Base-by-base conservation (phyloP, 2,797 vertebrate genomes). In the Mormyrus proboscirostris region DNA sequence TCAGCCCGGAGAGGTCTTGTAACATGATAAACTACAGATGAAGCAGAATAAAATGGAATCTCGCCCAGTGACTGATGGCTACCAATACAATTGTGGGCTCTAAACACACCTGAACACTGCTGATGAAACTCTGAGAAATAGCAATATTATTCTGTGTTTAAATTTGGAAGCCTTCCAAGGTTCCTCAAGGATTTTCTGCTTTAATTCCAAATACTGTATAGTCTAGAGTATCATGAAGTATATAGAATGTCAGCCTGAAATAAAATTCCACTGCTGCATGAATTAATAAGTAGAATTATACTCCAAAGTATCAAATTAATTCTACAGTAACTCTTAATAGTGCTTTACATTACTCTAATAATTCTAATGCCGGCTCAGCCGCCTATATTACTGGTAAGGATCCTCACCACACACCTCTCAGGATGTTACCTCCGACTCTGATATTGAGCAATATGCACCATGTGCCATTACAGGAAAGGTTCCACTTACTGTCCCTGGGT, bases 271-370 rank as follows among this genome's bases (percentile, higher is more conserved):
- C 69, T 76, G 33, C 69, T 41, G 33, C 14, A 76, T 76, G 33
- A 76, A 76, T 76, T 76, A 76, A 76, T 41, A 41, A 76, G 69
- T 76, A 76, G 33, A 76, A 76, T 76, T 76, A 76, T 76, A 76
- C 69, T 76, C 69, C 33, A 76, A 76, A 76, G 69, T 41, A 76
- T 76, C 33, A 76, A 76, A 76, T 76, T 41, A 76, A 76, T 76
- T 76, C 69, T 76, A 76, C 41, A 76, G 69, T 76, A 76, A 76
- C 33, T 76, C 33, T 76, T n/a, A 82, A 82, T 82, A 47, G 76
- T 82, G 76, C 41, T 47, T 82, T 82, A 82, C 41, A 47, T 44
- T n/a, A 47, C 41, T 14, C 69, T 76, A 76, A 76, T 76, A 76
- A 82, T 47, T 8, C 41, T 44, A 5, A 47, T 10, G 38, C 7